These are phyloP conservation scores for Cheilosia pagana DNA, from an alignment of 2,888 invertebrate genomes.

Conservation along the genomic window DNA sequence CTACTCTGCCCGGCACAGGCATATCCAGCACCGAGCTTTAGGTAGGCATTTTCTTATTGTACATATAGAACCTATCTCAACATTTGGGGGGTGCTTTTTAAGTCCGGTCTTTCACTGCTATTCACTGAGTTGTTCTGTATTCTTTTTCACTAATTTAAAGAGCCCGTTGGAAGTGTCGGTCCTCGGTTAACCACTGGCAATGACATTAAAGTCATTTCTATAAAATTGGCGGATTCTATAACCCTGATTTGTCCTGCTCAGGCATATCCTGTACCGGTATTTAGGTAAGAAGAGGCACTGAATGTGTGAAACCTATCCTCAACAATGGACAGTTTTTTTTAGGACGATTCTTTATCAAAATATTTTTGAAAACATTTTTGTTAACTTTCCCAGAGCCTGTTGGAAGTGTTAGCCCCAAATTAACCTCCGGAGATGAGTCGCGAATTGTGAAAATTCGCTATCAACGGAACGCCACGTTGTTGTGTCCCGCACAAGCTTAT, in stretches of 20 bases:
- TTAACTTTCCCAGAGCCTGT: conserved; percentile 83
- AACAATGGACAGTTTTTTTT: conserved; percentile 48
- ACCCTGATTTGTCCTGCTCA: conserved; percentile 89
- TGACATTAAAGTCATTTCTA: conserved; percentile 81
- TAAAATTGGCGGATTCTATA: conserved; percentile 82
- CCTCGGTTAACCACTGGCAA: conserved; percentile 85
- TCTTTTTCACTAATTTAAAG: conserved; percentile 80
- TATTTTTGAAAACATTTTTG: background rate
- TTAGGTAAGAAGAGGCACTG: conserved; percentile 86
- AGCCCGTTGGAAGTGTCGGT: conserved; percentile 87
- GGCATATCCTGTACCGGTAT: conserved; percentile 88
- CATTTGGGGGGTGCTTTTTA: conserved; percentile 33
- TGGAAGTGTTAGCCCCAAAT: conserved; percentile 86
- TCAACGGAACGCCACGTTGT: conserved; percentile 84
- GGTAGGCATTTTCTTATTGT: conserved; percentile 78
- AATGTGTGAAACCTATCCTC: conserved; percentile 61
- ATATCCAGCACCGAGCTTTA: conserved; percentile 88
- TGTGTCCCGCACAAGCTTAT: conserved; percentile 88
- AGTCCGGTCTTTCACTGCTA: background rate
- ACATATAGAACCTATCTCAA: conserved; percentile 73
- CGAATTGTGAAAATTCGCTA: conserved; percentile 78
- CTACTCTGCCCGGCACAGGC: conserved; percentile 88
- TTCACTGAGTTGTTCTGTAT: conserved; percentile 1
- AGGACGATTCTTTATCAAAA: background rate
- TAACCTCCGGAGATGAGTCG: conserved; percentile 82